A percentile compares a stretch with the other conserved stretches of the same genome.
Evolutionary conservation across 35 echinoderm and acorn worm species (phyloP).

Genomic region (Lytechinus variegatus): DNA sequence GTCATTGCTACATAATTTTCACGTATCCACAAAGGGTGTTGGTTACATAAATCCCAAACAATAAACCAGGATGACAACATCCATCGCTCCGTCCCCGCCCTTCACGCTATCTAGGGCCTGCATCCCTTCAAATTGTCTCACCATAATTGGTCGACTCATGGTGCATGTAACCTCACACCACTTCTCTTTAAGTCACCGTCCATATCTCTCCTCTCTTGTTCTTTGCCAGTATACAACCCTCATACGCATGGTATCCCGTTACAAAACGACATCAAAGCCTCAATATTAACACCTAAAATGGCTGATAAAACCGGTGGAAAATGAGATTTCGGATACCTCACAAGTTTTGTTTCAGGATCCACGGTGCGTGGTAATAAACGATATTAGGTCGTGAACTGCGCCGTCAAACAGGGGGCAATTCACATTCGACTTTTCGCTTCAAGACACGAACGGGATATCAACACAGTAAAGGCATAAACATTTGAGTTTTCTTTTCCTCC

Average conservation of each 20-base stretch:
- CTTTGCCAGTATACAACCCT: not conserved
- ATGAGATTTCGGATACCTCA: slow-evolving; percentile 17
- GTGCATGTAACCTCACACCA: not conserved
- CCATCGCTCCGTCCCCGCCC: not conserved
- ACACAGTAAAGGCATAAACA: too few species aligned
- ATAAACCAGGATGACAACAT: not conserved
- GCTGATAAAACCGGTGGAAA: not conserved
- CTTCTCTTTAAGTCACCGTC: slow-evolving; percentile 25
- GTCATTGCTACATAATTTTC: not conserved
- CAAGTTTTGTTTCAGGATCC: slow-evolving; percentile 42
- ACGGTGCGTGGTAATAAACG: slow-evolving; percentile 1
- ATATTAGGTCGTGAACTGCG: not conserved
- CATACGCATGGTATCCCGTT: not conserved
- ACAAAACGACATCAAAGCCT: not conserved
- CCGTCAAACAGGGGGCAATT: not conserved
- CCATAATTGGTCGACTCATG: slow-evolving; percentile 25
- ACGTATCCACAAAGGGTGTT: not conserved
- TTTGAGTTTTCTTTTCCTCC: too few species aligned
- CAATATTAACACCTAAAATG: slow-evolving; percentile 10
- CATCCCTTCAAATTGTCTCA: slow-evolving; percentile 1
- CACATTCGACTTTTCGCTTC: not conserved
- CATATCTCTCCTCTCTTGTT: not conserved
- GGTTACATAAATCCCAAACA: not conserved
- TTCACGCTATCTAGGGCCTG: not conserved
- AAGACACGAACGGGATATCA: not conserved